Conservation (phyloP, 1,140 invertebrate genomes). For the Eumaeus atala region DNA sequence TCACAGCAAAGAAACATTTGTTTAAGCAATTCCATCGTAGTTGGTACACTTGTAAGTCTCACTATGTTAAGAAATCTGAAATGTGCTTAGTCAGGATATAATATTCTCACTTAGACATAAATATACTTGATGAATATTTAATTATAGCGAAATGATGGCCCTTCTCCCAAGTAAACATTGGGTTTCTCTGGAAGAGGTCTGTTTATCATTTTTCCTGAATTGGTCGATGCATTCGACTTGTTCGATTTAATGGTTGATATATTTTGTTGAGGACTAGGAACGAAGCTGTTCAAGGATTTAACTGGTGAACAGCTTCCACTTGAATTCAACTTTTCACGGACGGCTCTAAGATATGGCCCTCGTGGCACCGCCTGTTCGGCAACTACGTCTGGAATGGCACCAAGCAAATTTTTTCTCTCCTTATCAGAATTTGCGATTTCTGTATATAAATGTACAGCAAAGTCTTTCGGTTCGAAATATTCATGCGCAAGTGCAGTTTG, state of each 20-base stretch:
- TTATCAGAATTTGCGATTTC: constrained; percentile 76
- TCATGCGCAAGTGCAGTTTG: constrained; percentile 78
- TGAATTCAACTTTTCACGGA: constrained; percentile 47
- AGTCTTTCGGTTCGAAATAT: constrained; percentile 83
- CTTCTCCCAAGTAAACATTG: constrained; percentile 51
- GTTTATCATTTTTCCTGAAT: constrained; percentile 77
- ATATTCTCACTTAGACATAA: constrained; percentile 18
- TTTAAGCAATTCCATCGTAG: constrained; percentile 32
- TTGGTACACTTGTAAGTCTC: background rate
- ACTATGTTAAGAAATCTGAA: no score
- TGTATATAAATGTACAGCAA: constrained; percentile 81
- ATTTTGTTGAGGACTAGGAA: constrained; percentile 24
- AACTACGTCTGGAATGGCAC: constrained; percentile 57
- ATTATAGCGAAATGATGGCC: constrained; percentile 46
- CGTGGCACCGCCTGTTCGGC: constrained; percentile 51
- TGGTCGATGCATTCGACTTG: constrained; percentile 63
- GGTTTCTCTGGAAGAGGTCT: constrained; percentile 81
- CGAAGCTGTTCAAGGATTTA: constrained; percentile 25
- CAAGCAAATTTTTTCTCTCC: constrained; percentile 48
- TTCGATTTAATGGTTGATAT: constrained; percentile 44
- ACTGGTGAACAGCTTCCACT: constrained; percentile 22
- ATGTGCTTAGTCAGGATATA: constrained; percentile 2
- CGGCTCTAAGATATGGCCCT: constrained; percentile 59
- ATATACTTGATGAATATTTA: constrained; percentile 25
- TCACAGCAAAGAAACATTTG: constrained; percentile 61